Base-by-base conservation (phyloP, 53 echinoderm and acorn worm species). In the Patiria pectinifera region DNA sequence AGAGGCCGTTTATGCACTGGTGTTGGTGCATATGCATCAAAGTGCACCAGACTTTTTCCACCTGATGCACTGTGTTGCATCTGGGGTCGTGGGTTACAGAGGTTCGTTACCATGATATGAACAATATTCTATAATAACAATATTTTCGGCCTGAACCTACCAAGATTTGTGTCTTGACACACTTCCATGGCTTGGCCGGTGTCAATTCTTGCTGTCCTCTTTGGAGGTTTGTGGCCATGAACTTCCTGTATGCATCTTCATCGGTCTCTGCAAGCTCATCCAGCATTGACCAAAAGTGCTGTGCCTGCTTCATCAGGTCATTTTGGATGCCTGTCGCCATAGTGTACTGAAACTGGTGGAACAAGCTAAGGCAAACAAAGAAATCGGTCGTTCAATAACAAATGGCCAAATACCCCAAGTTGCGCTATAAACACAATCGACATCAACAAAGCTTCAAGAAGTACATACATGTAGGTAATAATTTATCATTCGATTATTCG, bases 201-300 rank as follows among this genome's bases (percentile, higher is more conserved):
- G 85, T 93, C 44, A 90, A 21, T 48, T 92, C 92, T 70, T 94
- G 72, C 69, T 94, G 93, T 4, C 94, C 93, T 71, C 92, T 94
- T 47, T 93, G 86, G 87, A 96, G 83, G 11, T 94, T 97, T 62
- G 93, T 95, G 84, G 94, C 91, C 3, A 97, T 91, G 89, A 97
- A 97, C 62, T 89, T 96, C 84, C 92, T 89, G 91, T 97, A 97
- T 19, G 95, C 96, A 2, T 92, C 96, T 18, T 94, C 96, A 78
- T 96, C 96, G 3, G 92, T 91, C 47, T 94, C 95, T 3, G 96
- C 96, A 69, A 97, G 94, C 76, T 97, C 95, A 87, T 97, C 98
- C 48, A 97, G 82, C 98, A 97, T 97, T 43, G 94, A 83, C 98
- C 98, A 97, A 62, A 97, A 82, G 80, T 95, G 96, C 80, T 94